phyloP scores from a whole-genome alignment of 2,113 vertebrate genomes.

The Rhombomys opimus region DNA sequence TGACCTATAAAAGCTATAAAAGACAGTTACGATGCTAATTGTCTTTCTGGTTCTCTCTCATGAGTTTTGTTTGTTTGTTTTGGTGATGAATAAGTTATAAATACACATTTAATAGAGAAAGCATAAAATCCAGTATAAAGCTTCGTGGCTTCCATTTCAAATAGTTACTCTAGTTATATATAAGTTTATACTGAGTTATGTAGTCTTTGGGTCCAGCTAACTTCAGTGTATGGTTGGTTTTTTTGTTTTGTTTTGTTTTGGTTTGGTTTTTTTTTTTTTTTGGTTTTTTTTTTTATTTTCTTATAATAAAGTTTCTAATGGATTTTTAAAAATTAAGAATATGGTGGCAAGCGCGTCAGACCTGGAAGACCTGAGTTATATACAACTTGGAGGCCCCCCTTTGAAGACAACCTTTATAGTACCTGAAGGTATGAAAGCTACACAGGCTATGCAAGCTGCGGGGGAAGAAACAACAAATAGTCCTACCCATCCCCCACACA shows the following conservation, averaged over 20 bases:
- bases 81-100: background rate
- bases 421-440: background rate
- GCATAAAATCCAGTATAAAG: background rate
- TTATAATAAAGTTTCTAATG: background rate
- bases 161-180: too few relatives aligned
- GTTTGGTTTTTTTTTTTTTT: background rate
- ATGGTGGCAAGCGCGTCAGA: background rate
- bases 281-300: background rate
- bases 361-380: background rate
- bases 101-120: background rate
- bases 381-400: background rate
- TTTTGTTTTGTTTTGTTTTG: too few relatives aligned
- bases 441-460: background rate
- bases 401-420: background rate
- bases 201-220: background rate
- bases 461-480: too few relatives aligned
- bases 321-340: background rate
- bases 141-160: background rate
- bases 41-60: background rate
- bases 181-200: background rate
- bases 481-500: background rate
- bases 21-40: background rate
- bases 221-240: background rate
- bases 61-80: background rate
- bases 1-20: background rate